These are phyloP conservation scores for Neostethus bicornis DNA, from an alignment of 2,797 vertebrate species.

Conservation along the genomic window DNA sequence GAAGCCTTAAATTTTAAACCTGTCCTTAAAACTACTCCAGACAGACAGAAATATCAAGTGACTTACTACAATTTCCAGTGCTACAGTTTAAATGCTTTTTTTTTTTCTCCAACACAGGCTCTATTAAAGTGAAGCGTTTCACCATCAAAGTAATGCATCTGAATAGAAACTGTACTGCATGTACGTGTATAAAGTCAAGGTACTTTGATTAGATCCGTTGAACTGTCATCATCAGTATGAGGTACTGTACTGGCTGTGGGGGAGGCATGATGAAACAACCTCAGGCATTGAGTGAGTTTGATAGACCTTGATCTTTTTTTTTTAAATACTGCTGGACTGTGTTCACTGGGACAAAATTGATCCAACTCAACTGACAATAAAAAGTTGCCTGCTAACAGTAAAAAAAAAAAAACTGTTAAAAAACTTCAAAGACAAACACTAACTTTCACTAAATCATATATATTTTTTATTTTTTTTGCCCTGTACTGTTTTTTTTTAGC, in stretches of 20 bases:
- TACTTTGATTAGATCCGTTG: constrained; percentile 45
- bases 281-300: constrained; percentile 75
- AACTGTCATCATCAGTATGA: constrained; percentile 62
- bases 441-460: constrained; percentile 58
- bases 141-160: constrained; percentile 34
- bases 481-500: constrained; percentile 65
- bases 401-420: constrained; percentile 28
- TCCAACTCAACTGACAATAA: constrained; percentile 57
- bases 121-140: constrained; percentile 41
- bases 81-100: constrained; percentile 46
- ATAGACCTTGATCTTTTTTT: constrained; percentile 60
- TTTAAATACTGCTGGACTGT: constrained; percentile 65
- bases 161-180: constrained; percentile 57
- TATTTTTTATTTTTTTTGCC: constrained; percentile 54
- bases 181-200: constrained; percentile 37
- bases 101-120: constrained; percentile 27
- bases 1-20: constrained; percentile 47
- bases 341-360: constrained; percentile 65
- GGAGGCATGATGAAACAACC: constrained; percentile 56
- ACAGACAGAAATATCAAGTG: constrained; percentile 43
- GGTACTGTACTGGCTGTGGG: constrained; percentile 70
- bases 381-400: constrained; percentile 30
- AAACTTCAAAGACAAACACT: constrained; percentile 59
- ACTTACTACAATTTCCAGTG: constrained; percentile 53
- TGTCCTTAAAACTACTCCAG: constrained; percentile 36